Percentiles rank a stretch among this genome's conserved stretches.
These are phyloP conservation scores for Rhynchomys soricoides DNA, from an alignment of 2,113 vertebrate genomes.

Conservation along the genomic window DNA sequence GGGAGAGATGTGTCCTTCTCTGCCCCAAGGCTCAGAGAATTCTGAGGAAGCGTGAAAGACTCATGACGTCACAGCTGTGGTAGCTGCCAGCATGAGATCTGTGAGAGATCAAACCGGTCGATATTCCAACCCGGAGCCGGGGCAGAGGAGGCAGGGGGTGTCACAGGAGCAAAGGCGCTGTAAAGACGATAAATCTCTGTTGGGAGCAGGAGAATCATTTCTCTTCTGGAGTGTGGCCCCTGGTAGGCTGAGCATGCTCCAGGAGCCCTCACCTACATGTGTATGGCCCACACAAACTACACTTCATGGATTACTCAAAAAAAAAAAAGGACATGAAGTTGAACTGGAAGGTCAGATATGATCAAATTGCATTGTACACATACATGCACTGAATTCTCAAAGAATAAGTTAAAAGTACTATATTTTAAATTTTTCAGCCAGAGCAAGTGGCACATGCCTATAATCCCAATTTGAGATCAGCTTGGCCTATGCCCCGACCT, in stretches of 20 bases:
- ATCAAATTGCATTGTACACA: not conserved
- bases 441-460: not conserved
- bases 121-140: not conserved
- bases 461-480: not conserved
- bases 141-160: not conserved
- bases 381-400: not conserved
- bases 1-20: not conserved
- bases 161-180: not conserved
- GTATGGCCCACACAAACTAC: not conserved
- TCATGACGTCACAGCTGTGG: not conserved
- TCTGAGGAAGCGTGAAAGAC: not conserved
- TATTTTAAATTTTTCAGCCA: not conserved
- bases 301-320: not conserved
- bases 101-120: not conserved
- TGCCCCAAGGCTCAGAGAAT: not conserved
- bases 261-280: too few relatives aligned
- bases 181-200: not conserved
- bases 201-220: not conserved
- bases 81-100: not conserved
- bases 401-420: not conserved
- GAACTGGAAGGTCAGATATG: not conserved
- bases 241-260: not conserved
- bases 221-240: not conserved
- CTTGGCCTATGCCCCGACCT: too few relatives aligned
- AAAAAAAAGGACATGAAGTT: not conserved